A percentile compares a stretch with the other conserved stretches of the same genome.
These are phyloP conservation scores for Anthopleura xanthogrammica DNA, from an alignment of 92 coral and sea anemone species.

Conservation along the genomic window DNA sequence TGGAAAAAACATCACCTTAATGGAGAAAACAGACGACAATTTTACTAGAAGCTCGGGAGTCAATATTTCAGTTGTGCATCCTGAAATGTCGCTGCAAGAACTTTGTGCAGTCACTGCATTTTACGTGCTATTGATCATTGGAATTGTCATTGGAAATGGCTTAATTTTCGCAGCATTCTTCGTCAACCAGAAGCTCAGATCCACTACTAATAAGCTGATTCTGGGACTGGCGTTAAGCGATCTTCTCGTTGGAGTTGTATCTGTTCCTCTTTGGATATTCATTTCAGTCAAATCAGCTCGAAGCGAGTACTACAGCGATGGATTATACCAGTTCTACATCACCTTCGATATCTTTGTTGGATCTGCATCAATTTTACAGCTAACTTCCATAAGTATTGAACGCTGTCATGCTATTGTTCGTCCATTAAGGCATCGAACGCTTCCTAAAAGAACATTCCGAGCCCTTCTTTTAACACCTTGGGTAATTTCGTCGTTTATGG, in stretches of 20 bases:
- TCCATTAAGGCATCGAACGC: constrained; percentile 74
- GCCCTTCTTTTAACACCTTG: constrained; percentile 64
- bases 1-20: neutral
- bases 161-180: constrained; percentile 67
- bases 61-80: neutral
- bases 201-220: constrained; percentile 27
- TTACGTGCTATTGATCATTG: neutral
- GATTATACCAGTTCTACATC: constrained; percentile 60
- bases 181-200: constrained; percentile 50
- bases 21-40: neutral
- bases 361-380: constrained; percentile 85
- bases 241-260: constrained; percentile 24
- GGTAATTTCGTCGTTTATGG: constrained; percentile 57
- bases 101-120: constrained; percentile 4
- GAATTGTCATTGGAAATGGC: constrained; percentile 64
- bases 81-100: neutral
- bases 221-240: constrained; percentile 34
- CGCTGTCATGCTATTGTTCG: constrained; percentile 86
- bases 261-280: constrained; percentile 33
- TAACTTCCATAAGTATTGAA: constrained; percentile 84
- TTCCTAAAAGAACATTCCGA: constrained; percentile 54
- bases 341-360: constrained; percentile 90
- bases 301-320: neutral
- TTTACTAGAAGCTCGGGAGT: neutral
- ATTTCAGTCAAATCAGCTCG: constrained; percentile 3